Evolutionary conservation across 2,888 invertebrate species (phyloP).

Genomic region (Yponomeuta malinellus): DNA sequence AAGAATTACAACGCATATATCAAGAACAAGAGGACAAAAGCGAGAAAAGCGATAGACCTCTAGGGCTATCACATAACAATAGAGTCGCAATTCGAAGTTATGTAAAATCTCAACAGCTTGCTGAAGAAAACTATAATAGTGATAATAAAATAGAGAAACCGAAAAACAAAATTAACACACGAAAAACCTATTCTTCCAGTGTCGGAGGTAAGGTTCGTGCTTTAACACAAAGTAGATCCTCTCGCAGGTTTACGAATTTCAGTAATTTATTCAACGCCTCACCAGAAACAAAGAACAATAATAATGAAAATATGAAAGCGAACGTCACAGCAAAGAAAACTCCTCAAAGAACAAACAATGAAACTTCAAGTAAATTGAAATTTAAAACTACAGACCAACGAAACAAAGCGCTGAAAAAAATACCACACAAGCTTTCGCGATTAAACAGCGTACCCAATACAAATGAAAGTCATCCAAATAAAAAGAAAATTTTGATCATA

Average conservation of each 20-base stretch:
- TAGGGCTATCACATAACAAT: slow-evolving; percentile 1
- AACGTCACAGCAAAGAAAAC: not conserved
- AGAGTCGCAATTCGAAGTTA: not conserved
- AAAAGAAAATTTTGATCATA: not conserved
- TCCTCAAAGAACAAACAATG: not conserved
- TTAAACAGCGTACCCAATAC: not conserved
- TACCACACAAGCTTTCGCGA: not conserved
- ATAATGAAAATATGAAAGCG: not conserved
- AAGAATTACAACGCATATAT: not conserved
- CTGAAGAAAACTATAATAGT: not conserved
- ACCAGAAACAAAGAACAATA: not conserved
- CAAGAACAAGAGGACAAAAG: not conserved
- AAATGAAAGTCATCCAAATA: not conserved
- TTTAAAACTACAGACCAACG: not conserved
- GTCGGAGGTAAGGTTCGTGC: not conserved
- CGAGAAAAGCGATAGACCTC: not conserved
- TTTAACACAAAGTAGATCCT: not conserved
- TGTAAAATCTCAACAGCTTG: not conserved
- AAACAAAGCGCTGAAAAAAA: not conserved
- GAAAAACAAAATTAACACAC: not conserved
- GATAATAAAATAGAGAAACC: not conserved
- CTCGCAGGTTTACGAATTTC: not conserved
- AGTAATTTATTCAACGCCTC: not conserved
- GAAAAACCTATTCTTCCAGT: not conserved
- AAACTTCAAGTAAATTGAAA: not conserved